Evolutionary conservation across 2,113 vertebrate species (phyloP), one percentile per base, ranked within the genome.

Genomic region (Corydoras maculifer): DNA sequence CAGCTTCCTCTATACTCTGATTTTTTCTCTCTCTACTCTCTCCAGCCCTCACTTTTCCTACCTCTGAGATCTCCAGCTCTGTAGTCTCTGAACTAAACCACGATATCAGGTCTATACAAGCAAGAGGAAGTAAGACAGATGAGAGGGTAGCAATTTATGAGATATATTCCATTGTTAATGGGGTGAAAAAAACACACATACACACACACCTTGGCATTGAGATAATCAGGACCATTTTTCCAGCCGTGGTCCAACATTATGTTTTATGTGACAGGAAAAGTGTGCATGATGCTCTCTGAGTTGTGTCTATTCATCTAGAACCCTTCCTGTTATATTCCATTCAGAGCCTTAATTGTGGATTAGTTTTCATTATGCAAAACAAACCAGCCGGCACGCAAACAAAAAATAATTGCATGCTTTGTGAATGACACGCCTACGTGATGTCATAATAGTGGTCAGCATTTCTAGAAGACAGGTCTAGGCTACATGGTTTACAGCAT

Each of bases 191-290:
- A 53, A 55, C 51, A 68, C 25, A 68, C 51, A 5, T 25, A 53
- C 62, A 30, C 55, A 59, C 70, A 59, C 63, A 25, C 18, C 11
- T 59, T 14, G 48, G 43, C 30, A 14, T 68, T 32, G 35, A 65
- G 59, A 59, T 86, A 87, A 87, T 87, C 82, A 83, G 81, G 78
- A 79, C 49, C 63, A 53, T 64, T 62, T 72, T 72, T 60, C 57
- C 59, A n/a, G 75, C 74, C 14, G 70, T 43, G 68, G 84, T 83
- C 86, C 85, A 70, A 87, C 82, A 88, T 89, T 85, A 86, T 68
- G 78, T 74, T 85, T 86, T 85, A 88, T 83, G 85, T 87, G 82
- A 73, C 84, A 85, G 87, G 85, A 88, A 76, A 31, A 58, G 13
- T 67, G 10, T 72, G 62, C 74, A 53, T 54, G 7, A 31, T 53